Evolutionary conservation across 2,113 vertebrate genomes (phyloP).

Genomic region (Thamnophis sirtalis): DNA sequence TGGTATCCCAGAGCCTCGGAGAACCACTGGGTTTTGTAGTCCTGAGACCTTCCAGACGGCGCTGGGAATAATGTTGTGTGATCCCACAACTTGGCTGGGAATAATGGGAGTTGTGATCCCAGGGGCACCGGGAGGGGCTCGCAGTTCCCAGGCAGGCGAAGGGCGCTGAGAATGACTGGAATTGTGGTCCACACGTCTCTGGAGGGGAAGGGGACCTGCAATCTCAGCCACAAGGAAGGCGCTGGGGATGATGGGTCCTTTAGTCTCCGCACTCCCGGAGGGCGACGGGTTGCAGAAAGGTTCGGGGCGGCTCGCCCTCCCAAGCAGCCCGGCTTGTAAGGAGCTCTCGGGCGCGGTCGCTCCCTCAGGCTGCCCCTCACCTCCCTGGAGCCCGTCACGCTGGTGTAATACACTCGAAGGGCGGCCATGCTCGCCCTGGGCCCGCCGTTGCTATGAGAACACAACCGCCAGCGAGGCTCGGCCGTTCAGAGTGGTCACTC

Average conservation of each 20-base stretch:
- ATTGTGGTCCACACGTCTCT: not conserved
- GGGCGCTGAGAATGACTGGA: not conserved
- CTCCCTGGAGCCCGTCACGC: slow-evolving; percentile 3
- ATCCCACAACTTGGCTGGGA: not conserved
- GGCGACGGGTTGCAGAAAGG: not conserved
- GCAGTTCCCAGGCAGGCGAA: not conserved
- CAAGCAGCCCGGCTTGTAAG: not conserved
- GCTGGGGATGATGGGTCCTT: not conserved
- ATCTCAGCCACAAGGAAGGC: not conserved
- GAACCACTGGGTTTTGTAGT: not conserved
- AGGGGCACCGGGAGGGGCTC: not conserved
- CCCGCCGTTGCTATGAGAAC: not conserved
- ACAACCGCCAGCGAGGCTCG: not conserved
- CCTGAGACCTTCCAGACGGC: not conserved
- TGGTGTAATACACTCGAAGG: slow-evolving; percentile 15
- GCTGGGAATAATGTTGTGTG: no score
- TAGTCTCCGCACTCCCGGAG: not conserved
- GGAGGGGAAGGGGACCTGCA: not conserved
- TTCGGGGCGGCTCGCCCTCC: not conserved
- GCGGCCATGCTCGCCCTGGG: not conserved
- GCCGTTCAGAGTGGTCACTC: not conserved
- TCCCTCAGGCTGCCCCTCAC: not conserved
- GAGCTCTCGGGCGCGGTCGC: not conserved
- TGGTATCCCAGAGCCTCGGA: not conserved
- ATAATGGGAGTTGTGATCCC: not conserved